Percentiles rank a stretch among this genome's conserved stretches.
These are phyloP conservation scores for Apotomis betuletana DNA, from an alignment of 2,888 invertebrate genomes.

Conservation along the genomic window DNA sequence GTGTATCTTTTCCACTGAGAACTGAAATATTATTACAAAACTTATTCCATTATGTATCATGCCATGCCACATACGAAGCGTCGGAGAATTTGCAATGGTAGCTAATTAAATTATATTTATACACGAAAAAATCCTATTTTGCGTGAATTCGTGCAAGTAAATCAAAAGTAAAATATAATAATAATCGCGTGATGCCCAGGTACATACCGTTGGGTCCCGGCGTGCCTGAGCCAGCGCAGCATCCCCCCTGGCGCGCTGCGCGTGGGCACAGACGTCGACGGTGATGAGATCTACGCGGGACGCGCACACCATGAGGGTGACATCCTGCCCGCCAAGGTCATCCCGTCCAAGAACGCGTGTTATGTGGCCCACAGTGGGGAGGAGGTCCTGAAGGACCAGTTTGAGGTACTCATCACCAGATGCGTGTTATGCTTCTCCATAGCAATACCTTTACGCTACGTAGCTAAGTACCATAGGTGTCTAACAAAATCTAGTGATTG, in stretches of 20 bases:
- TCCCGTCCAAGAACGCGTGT: slow-evolving; percentile 85
- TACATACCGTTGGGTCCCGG: slow-evolving; percentile 81
- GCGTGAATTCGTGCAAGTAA: too few species aligned
- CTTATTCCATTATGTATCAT: too few species aligned
- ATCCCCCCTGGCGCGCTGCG: slow-evolving; percentile 78
- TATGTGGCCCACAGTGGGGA: slow-evolving; percentile 85
- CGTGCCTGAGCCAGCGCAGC: slow-evolving; percentile 75
- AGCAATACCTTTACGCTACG: too few species aligned
- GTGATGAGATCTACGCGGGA: slow-evolving; percentile 89
- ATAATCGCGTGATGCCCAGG: slow-evolving; percentile 54
- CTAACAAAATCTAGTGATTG: too few species aligned
- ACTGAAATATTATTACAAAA: too few species aligned
- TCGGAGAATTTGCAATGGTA: too few species aligned
- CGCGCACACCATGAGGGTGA: slow-evolving; percentile 87
- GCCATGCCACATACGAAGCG: too few species aligned
- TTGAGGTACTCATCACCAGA: slow-evolving; percentile 76
- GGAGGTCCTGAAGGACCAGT: slow-evolving; percentile 85
- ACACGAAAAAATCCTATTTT: too few species aligned
- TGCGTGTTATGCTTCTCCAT: too few species aligned
- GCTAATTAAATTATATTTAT: too few species aligned
- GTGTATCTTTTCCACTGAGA: too few species aligned
- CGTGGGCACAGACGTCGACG: slow-evolving; percentile 88
- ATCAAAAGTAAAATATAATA: background rate
- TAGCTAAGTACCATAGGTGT: too few species aligned
- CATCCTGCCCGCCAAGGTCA: slow-evolving; percentile 87